These are phyloP conservation scores for Leptarthrus brevirostris DNA, from an alignment of 2,888 invertebrate species.

Conservation along the genomic window DNA sequence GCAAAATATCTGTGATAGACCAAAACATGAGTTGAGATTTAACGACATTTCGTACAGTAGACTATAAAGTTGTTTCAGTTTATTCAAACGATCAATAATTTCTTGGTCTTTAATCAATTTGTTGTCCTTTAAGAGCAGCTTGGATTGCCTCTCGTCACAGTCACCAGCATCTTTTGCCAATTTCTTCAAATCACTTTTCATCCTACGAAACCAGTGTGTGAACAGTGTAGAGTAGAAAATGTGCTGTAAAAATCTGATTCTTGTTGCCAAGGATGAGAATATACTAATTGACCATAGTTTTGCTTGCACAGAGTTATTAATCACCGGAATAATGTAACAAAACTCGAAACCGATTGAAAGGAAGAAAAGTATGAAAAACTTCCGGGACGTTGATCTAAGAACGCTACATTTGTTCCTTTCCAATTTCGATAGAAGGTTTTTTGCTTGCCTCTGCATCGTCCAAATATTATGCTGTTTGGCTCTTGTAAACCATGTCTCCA, in stretches of 20 bases:
- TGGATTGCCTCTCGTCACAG: background rate
- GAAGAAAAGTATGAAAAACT: background rate
- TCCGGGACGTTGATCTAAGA: background rate
- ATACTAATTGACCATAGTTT: background rate
- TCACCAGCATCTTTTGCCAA: background rate
- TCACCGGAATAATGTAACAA: background rate
- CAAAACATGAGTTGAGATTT: conserved; percentile 27
- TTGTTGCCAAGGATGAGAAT: background rate
- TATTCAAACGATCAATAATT: background rate
- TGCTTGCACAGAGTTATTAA: background rate
- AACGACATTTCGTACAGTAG: conserved; percentile 39
- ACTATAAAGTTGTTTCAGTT: conserved; percentile 24
- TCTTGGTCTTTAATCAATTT: background rate
- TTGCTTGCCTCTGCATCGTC: background rate
- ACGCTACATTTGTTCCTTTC: background rate
- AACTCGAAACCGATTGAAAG: background rate
- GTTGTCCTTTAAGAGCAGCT: conserved; percentile 1
- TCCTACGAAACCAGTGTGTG: conserved; percentile 6
- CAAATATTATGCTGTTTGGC: conserved; percentile 21
- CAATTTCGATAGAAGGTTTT: background rate
- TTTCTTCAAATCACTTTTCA: conserved; percentile 26
- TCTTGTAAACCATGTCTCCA: background rate
- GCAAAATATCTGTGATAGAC: conserved; percentile 27
- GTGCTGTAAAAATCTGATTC: conserved; percentile 30
- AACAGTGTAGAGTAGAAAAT: conserved; percentile 32